Conservation (phyloP, 2,888 invertebrate genomes). For the Cantharis nigra region DNA sequence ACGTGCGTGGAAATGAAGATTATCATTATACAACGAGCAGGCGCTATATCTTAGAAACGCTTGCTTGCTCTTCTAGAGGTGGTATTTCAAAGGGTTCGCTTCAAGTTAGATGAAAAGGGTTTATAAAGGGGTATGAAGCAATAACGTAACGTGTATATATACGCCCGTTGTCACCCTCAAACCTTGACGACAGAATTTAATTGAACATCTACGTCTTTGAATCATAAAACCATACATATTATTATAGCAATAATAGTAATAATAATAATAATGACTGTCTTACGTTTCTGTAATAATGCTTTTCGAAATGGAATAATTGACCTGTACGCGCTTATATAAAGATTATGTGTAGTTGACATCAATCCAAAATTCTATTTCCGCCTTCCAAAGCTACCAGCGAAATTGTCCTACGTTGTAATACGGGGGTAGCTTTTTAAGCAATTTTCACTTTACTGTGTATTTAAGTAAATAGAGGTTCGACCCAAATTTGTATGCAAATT, state of each 20-base stretch:
- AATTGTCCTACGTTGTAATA: not conserved
- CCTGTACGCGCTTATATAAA: slow-evolving; percentile 19
- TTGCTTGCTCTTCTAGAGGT: slow-evolving; percentile 28
- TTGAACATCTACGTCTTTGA: slow-evolving; percentile 43
- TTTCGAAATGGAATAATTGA: not conserved
- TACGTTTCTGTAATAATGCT: not conserved
- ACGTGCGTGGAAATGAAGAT: slow-evolving; percentile 38
- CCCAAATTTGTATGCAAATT: slow-evolving; percentile 47
- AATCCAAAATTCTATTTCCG: slow-evolving; percentile 32
- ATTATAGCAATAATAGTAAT: slow-evolving; percentile 34
- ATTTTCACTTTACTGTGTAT: slow-evolving; percentile 39
- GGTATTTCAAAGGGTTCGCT: slow-evolving; percentile 32
- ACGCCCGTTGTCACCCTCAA: slow-evolving; percentile 45
- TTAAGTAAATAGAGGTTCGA: slow-evolving; percentile 28
- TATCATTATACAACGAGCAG: slow-evolving; percentile 43
- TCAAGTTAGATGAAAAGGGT: slow-evolving; percentile 38
- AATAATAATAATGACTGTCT: slow-evolving; percentile 30
- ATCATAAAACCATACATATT: slow-evolving; percentile 40
- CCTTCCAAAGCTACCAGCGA: slow-evolving; percentile 15
- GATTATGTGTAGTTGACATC: slow-evolving; percentile 20
- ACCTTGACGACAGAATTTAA: slow-evolving; percentile 43
- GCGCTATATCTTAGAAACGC: slow-evolving; percentile 31
- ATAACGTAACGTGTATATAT: slow-evolving; percentile 45
- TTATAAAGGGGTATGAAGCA: slow-evolving; percentile 36
- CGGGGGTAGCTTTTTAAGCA: slow-evolving; percentile 30